phyloP scores from a whole-genome alignment of 2,113 vertebrate species.

The Notothenia rossii region DNA sequence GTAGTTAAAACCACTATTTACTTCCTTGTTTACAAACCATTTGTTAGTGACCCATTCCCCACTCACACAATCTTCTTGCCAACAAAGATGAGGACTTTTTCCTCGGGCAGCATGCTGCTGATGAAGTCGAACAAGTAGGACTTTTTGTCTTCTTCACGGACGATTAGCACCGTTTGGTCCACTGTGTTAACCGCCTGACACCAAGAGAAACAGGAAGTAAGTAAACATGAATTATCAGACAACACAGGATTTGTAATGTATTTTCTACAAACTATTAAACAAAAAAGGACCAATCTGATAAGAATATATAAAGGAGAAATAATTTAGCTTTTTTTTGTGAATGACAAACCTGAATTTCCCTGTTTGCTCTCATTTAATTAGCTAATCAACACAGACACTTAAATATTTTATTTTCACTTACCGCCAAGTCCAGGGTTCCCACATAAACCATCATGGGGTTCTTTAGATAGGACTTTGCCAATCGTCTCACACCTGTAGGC shows the following conservation, averaged over 20 bases:
- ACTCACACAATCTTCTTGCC: conserved; percentile 93
- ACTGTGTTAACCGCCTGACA: conserved; percentile 92
- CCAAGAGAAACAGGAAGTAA: conserved; percentile 14
- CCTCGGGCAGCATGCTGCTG: conserved; percentile 87
- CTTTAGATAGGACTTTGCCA: conserved; percentile 93
- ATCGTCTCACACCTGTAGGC: conserved; percentile 91
- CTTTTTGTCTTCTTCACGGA: conserved; percentile 92
- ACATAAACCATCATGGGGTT: conserved; percentile 97
- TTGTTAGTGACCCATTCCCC: not conserved
- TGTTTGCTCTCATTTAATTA: too few species aligned
- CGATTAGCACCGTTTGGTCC: conserved; percentile 88
- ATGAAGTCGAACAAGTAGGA: conserved; percentile 88
- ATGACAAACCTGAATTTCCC: too few species aligned
- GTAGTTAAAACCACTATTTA: not conserved
- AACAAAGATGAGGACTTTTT: conserved; percentile 96
- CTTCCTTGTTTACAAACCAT: not conserved
- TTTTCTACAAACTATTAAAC: too few species aligned
- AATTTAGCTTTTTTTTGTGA: too few species aligned
- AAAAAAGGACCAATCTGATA: too few species aligned
- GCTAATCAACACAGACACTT: too few species aligned
- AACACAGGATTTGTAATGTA: not conserved
- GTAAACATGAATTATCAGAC: rapidly evolving
- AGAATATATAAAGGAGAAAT: too few species aligned
- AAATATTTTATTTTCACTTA: conserved; percentile 77
- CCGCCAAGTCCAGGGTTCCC: conserved; percentile 94